Evolutionary conservation across 2,113 vertebrate species (phyloP), one percentile per base, ranked within the genome.

Genomic region (Turdus rufiventris): DNA sequence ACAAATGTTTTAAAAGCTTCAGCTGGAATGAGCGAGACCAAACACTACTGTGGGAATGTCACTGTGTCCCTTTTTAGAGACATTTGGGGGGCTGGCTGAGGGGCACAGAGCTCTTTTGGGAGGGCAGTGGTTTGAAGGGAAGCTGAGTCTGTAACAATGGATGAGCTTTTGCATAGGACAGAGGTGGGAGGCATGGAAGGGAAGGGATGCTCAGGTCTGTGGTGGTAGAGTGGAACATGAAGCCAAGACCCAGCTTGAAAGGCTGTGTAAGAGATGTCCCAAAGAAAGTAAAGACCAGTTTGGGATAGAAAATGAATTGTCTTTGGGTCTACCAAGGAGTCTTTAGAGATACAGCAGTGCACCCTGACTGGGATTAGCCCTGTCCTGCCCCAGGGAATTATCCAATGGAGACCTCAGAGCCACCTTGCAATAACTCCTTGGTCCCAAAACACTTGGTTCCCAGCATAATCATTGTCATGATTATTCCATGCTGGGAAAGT

Each of bases 1-100:
- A 70, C 62, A 88, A 45, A 25, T 62, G 75, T 71, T 94, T 95
- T 29, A 77, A 94, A 95, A 93, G 74, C 85, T 94, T 88, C 68
- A 83, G 74, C 50, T 42, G 47, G 38, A 58, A 54, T 0, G 5
- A 89, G 62, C 1, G 7, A 88, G 67, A 62, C 63, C 75, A 93
- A 92, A 82, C 65, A 76, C 14, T 5, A 18, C 61, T 88, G 38
- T 51, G 54, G 54, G 82, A 94, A 93, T 88, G 87, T 91, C 89
- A 89, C 34, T 0, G 1, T 45, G 85, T 74, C 67, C 51, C 85
- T 76, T 79, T 79, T 16, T 28, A 76, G 74, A 68, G 70, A 5
- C 42, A 21, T 29, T 0, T 43, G 12, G 34, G 54, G 60, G 8
- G 4, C 16, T 10, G 21, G 61, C 26, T 62, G 23, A 20, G 88